Evolutionary conservation across 2,888 invertebrate species (phyloP), one percentile per base, ranked within the genome.

Genomic region (Drosophila emarginata): DNA sequence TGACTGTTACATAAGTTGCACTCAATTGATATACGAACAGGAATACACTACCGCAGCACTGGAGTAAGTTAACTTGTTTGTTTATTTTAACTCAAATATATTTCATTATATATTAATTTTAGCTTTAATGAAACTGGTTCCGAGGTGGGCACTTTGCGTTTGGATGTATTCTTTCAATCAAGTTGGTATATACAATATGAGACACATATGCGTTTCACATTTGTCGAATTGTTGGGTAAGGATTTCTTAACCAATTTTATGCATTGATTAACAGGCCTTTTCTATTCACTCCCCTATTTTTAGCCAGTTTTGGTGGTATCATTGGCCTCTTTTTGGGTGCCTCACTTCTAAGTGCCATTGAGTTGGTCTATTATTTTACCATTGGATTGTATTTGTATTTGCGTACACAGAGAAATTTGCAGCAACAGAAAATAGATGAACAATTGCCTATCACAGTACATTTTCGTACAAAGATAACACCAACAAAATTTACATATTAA

Each of bases 271-370:
- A 81, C 61, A 2, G 32, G 32, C 2, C 4, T 18, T 6, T 28
- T n/a, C n/a, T n/a, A n/a, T 50, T 6, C 21, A 40, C 68, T 57
- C 32, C 51, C 3, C 6, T 4, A n/a, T 23, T 54, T 66, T 52
- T 52, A 93, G 93, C 92, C 23, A 91, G 90, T 62, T 93, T 93
- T 75, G 93, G 92, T 21, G 92, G 93, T 12, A 91, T 93, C 56
- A 92, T 92, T 58, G 93, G 93, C 4, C 89, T 93, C n/a, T 93
- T 93, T 74, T 79, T 93, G 32, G 93, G 93, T 2, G 92, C 91
- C 57, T 93, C 93, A 0, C 75, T 93, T 0, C 79, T 93, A 5
- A 93, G 93, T 79, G 91, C 88, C 21, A 80, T 91, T 11, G 93
- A 93, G 76, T 58, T 93, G 23, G 51, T 91, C 57, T 93, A 93